Evolutionary conservation across 2,888 invertebrate species (phyloP).

Genomic region (Hydraecia micacea): DNA sequence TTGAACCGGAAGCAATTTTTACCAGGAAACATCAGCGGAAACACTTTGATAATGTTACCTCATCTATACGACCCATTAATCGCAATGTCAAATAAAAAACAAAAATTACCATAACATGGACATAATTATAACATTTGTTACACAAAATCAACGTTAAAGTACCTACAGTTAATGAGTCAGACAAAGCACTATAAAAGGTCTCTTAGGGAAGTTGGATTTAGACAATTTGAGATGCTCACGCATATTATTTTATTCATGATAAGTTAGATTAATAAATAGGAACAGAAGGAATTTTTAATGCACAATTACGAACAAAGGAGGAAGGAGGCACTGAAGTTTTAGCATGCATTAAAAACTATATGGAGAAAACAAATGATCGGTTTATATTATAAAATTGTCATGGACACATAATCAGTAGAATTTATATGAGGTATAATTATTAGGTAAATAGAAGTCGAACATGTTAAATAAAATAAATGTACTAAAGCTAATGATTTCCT

Average conservation of each 20-base stretch:
- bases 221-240: conserved; percentile 15
- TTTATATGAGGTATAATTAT: conserved; percentile 5
- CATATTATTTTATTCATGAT: not conserved
- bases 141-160: conserved; percentile 51
- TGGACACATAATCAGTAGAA: not conserved
- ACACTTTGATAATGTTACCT: conserved; percentile 77
- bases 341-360: not conserved
- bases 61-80: conserved; percentile 75
- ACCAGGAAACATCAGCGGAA: conserved; percentile 82
- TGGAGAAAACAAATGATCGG: not conserved
- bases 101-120: conserved; percentile 68
- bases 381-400: not conserved
- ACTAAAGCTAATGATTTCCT: conserved; percentile 47
- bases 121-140: conserved; percentile 61
- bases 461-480: conserved; percentile 17
- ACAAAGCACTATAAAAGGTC: conserved; percentile 27
- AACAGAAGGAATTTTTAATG: not conserved
- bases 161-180: conserved; percentile 40
- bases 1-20: conserved; percentile 81
- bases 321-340: not conserved
- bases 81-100: conserved; percentile 78
- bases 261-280: not conserved
- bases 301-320: not conserved
- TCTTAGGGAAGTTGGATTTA: conserved; percentile 36
- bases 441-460: not conserved